A percentile compares a stretch with the other conserved stretches of the same genome.
These are phyloP conservation scores for Cervus canadensis DNA, from an alignment of 2,113 vertebrate species.

Conservation along the genomic window DNA sequence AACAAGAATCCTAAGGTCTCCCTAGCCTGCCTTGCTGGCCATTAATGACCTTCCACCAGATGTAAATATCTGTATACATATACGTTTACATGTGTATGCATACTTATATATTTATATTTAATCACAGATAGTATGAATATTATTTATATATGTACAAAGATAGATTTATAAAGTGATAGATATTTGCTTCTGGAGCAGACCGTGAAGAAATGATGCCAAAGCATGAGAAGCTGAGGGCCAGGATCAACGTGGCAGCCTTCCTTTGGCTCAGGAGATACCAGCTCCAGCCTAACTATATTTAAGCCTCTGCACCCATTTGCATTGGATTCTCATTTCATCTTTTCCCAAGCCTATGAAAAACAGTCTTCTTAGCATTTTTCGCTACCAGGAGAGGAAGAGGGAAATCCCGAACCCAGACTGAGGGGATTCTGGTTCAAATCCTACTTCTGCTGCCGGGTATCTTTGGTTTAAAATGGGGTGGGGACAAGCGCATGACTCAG, in stretches of 20 bases:
- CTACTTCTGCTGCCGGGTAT: neutral
- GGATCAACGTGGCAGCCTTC: neutral
- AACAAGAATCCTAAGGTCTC: neutral
- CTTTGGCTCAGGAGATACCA: neutral
- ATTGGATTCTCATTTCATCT: neutral
- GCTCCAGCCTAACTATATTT: conserved; percentile 17
- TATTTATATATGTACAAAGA: neutral
- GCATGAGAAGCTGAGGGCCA: neutral
- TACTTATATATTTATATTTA: neutral
- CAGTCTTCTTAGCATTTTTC: conserved; percentile 39
- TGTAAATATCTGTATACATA: neutral
- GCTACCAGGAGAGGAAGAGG: neutral
- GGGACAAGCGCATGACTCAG: neutral
- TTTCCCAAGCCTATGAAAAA: conserved; percentile 8
- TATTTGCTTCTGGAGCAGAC: neutral
- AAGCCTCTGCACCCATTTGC: conserved; percentile 21
- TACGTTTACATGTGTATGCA: neutral
- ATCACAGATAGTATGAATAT: neutral
- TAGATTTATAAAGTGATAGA: neutral
- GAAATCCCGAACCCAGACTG: neutral
- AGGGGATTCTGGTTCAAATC: neutral
- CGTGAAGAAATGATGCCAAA: neutral
- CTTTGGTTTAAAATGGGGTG: neutral
- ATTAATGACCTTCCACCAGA: neutral
- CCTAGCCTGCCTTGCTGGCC: neutral